Evolutionary conservation across 2,113 vertebrate genomes (phyloP).

Genomic region (Chaetodon trifascialis): DNA sequence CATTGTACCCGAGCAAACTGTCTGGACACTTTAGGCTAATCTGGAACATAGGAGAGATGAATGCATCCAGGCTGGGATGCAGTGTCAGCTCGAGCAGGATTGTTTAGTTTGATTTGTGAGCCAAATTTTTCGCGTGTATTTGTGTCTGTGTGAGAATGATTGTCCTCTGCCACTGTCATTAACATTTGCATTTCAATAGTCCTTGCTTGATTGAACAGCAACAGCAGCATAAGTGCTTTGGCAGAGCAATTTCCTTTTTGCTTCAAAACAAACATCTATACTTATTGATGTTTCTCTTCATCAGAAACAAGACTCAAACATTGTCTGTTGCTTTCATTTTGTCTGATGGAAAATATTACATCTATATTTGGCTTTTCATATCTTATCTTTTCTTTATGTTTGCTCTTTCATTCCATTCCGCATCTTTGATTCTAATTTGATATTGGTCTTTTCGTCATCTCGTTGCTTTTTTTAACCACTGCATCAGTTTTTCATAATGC

Average conservation of each 20-base stretch:
- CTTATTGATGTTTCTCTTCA: constrained; percentile 63
- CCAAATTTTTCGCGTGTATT: constrained; percentile 38
- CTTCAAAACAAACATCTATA: constrained; percentile 73
- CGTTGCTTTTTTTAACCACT: background rate
- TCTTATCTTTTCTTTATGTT: constrained; percentile 20
- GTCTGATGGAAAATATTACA: constrained; percentile 20
- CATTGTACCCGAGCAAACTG: background rate
- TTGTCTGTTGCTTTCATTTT: constrained; percentile 26
- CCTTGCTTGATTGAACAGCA: constrained; percentile 71
- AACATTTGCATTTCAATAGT: constrained; percentile 79
- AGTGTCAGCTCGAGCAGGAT: constrained; percentile 29
- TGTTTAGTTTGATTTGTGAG: constrained; percentile 44
- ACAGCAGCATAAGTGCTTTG: constrained; percentile 63
- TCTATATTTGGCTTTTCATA: background rate
- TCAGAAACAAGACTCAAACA: constrained; percentile 39
- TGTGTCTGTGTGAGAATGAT: constrained; percentile 57
- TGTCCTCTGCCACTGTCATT: constrained; percentile 66
- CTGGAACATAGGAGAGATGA: constrained; percentile 4
- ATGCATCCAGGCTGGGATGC: constrained; percentile 14
- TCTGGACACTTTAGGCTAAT: background rate
- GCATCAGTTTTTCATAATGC: background rate
- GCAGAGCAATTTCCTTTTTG: constrained; percentile 68
- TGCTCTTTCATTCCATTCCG: background rate
- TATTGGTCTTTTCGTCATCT: background rate
- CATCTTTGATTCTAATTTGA: background rate